Conservation (phyloP, 2,888 invertebrate species). For the Gordius sp. region DNA sequence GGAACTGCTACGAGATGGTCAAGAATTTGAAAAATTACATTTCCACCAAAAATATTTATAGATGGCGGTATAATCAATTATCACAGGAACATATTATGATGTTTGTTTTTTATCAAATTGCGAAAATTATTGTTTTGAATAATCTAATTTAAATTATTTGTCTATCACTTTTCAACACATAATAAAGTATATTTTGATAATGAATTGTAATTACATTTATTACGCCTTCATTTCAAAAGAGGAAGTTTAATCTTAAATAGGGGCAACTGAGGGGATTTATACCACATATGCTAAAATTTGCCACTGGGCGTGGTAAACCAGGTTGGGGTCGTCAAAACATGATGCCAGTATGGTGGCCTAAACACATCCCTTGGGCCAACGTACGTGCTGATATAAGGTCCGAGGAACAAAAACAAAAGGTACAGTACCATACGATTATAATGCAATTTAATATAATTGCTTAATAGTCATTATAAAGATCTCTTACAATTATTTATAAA, state of each 20-base stretch:
- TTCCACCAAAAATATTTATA: too few relatives aligned
- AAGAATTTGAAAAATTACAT: too few relatives aligned
- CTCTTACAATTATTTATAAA: too few relatives aligned
- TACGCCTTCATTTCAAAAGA: not conserved
- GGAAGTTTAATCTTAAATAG: conserved; percentile 24
- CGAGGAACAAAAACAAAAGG: conserved; percentile 87
- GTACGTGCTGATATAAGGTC: conserved; percentile 82
- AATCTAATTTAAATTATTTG: not conserved
- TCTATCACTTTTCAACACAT: too few relatives aligned
- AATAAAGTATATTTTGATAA: not conserved
- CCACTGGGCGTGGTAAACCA: conserved; percentile 72
- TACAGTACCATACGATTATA: conserved; percentile 29
- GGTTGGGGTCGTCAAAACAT: conserved; percentile 91
- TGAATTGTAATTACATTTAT: not conserved
- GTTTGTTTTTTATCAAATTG: too few relatives aligned
- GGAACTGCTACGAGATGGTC: too few relatives aligned
- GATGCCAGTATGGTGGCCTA: conserved; percentile 88
- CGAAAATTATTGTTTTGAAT: too few relatives aligned
- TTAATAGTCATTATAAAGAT: too few relatives aligned
- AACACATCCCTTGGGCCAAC: conserved; percentile 88
- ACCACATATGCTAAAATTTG: conserved; percentile 86
- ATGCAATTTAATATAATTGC: too few relatives aligned
- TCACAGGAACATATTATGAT: too few relatives aligned
- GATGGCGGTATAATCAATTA: too few relatives aligned
- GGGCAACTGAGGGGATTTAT: conserved; percentile 83